Percentiles rank a stretch among this genome's conserved stretches.
Conservation (phyloP, 1,140 invertebrate species). For the Lepeophtheirus salmonis region DNA sequence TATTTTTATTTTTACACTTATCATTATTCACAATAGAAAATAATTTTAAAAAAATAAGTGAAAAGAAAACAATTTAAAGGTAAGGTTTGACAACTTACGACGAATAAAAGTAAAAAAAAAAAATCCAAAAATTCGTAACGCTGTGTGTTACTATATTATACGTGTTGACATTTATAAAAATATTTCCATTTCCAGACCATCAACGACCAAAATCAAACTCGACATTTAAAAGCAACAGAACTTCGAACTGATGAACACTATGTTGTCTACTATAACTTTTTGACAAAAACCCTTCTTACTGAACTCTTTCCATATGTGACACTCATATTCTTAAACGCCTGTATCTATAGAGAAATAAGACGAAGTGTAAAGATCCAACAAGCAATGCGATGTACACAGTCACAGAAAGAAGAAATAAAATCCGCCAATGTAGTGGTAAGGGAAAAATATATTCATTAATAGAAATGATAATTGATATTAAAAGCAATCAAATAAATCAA, state of each 20-base stretch:
- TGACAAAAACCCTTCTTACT: slow-evolving; percentile 9
- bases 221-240: background rate
- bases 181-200: slow-evolving; percentile 1
- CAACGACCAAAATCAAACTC: background rate
- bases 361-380: slow-evolving; percentile 12
- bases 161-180: no score
- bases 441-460: no score
- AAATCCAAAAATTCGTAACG: no score
- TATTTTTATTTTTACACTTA: no score
- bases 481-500: no score
- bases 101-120: no score
- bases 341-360: slow-evolving; percentile 8
- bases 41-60: no score
- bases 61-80: no score
- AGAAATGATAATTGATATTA: no score
- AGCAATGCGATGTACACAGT: slow-evolving; percentile 9
- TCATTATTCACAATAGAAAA: no score
- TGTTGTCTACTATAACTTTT: slow-evolving; percentile 12
- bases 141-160: no score
- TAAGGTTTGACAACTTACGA: no score
- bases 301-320: slow-evolving; percentile 12
- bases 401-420: slow-evolving; percentile 15
- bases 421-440: slow-evolving; percentile 14
- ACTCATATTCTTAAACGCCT: slow-evolving; percentile 6
- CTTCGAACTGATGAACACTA: slow-evolving; percentile 7